Evolutionary conservation across 2,113 vertebrate genomes (phyloP), one percentile per base, ranked within the genome.

Genomic region (Brienomyrus brachyistius): DNA sequence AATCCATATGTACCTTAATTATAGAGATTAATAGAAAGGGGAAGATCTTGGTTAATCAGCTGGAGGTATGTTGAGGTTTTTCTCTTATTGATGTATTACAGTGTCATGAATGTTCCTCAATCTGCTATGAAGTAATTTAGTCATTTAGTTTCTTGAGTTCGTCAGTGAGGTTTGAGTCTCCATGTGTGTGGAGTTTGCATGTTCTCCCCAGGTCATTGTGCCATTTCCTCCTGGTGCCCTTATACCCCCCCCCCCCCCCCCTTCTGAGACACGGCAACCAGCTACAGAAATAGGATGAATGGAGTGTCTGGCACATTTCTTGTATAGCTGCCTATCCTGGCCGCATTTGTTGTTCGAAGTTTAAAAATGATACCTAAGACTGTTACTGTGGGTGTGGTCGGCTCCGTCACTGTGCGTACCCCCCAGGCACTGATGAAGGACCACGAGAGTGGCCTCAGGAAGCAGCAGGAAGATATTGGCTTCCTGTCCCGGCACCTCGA

Each of bases 21-120:
- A 97, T 99, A 94, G 98, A 99, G 95, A 98, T 99, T 93, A 99
- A 99, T 93, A 97, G 97, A 94, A 99, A 99, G 91, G 98, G 98
- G 43, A 99, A 99, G 95, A 97, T 98, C 91, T 93, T 99, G 43
- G 94, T 99, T 5, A 98, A 98, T 94, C 98, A 99, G 48, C 96
- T 99, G 13, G 98, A 99, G 97, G 98, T 99, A 93, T 88, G 92
- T 94, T 77, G 6, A 45, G 1, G 43, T 47, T 27, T 89, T 9
- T 35, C n/a, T 35, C 9, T 9, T n/a, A 40, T 66, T 27, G 6
- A 85, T 47, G 89, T 77, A 47, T 91, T 23, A 45, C 43, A n/a
- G 45, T 2, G 2, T 84, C 23, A 23, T 23, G 21, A 84, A 48
- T 82, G 35, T 11, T 84, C 45, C 45, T 4, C 23, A 84, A 47